Percentiles rank a stretch among this genome's conserved stretches.
These are phyloP conservation scores for Potamarius usumacintae DNA, from an alignment of 2,113 vertebrate species.

Conservation along the genomic window DNA sequence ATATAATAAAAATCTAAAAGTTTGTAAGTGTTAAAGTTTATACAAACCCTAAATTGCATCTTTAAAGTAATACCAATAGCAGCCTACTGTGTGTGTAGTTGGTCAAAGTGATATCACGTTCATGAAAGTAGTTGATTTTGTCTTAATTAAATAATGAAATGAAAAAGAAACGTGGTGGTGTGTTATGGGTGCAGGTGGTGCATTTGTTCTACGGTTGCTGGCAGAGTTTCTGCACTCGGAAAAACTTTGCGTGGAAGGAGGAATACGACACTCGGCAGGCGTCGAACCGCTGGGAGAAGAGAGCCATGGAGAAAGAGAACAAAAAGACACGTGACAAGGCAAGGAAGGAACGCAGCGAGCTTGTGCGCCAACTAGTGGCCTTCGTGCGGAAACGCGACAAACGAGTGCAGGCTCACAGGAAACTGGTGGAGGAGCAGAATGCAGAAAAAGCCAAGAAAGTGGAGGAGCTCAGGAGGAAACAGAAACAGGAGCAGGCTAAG, in stretches of 20 bases:
- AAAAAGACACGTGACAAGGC: slow-evolving; percentile 89
- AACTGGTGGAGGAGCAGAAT: slow-evolving; percentile 89
- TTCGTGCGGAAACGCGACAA: slow-evolving; percentile 91
- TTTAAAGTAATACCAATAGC: neutral
- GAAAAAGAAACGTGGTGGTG: too few relatives aligned
- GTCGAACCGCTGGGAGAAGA: slow-evolving; percentile 95
- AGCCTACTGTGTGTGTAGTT: neutral
- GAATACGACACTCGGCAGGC: slow-evolving; percentile 93
- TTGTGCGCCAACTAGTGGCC: slow-evolving; percentile 87
- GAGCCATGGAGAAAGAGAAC: slow-evolving; percentile 99
- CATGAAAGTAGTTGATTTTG: neutral
- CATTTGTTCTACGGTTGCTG: slow-evolving; percentile 93
- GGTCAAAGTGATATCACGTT: neutral
- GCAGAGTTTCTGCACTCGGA: slow-evolving; percentile 96
- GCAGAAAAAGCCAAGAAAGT: slow-evolving; percentile 86
- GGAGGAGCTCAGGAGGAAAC: slow-evolving; percentile 83
- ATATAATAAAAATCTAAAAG: neutral
- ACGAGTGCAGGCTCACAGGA: slow-evolving; percentile 89
- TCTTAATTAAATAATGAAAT: neutral
- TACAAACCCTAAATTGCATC: neutral
- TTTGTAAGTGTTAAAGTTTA: neutral
- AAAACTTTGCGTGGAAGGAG: slow-evolving; percentile 94
- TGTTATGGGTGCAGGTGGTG: slow-evolving; percentile 76
- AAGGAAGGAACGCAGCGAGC: slow-evolving; percentile 86
- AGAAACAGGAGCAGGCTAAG: slow-evolving; percentile 89